phyloP scores from a whole-genome alignment of 1,140 invertebrate genomes.

The Limonius californicus region DNA sequence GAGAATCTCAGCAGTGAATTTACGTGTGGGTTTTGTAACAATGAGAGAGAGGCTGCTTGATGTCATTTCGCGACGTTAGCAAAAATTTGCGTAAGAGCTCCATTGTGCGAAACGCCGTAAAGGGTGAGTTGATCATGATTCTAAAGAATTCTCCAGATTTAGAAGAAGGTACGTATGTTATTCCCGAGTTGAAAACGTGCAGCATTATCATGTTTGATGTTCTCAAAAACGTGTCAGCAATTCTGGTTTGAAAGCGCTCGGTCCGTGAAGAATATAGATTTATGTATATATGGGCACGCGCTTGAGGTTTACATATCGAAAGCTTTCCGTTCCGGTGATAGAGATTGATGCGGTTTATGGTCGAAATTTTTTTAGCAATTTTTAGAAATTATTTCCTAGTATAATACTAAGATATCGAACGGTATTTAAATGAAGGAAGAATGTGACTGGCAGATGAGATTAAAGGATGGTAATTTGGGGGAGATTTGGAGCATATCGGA shows the following conservation, averaged over 20 bases:
- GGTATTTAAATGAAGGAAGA: constrained; percentile 10
- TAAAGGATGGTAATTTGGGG: constrained; percentile 32
- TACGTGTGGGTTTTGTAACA: too few species aligned
- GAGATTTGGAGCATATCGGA: constrained; percentile 39
- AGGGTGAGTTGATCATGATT: too few species aligned
- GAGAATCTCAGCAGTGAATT: too few species aligned
- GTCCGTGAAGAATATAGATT: constrained; percentile 22
- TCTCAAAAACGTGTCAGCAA: constrained; percentile 25
- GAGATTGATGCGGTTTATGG: background rate
- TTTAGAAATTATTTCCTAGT: constrained; percentile 8
- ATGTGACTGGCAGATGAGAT: constrained; percentile 28
- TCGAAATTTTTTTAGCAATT: background rate
- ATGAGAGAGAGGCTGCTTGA: too few species aligned
- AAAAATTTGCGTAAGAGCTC: background rate
- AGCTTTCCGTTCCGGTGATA: background rate
- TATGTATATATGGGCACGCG: constrained; percentile 20
- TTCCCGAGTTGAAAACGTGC: constrained; percentile 23
- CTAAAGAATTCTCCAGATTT: constrained; percentile 5
- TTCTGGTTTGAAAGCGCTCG: constrained; percentile 16
- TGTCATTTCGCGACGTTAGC: background rate
- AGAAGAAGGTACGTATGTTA: constrained; percentile 11
- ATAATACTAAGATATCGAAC: constrained; percentile 4
- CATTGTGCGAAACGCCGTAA: background rate
- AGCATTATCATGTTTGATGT: constrained; percentile 29
- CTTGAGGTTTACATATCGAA: background rate